A percentile compares a stretch with the other conserved stretches of the same genome.
These are phyloP conservation scores for Orthosia cruda DNA, from an alignment of 2,888 invertebrate genomes.

Conservation along the genomic window DNA sequence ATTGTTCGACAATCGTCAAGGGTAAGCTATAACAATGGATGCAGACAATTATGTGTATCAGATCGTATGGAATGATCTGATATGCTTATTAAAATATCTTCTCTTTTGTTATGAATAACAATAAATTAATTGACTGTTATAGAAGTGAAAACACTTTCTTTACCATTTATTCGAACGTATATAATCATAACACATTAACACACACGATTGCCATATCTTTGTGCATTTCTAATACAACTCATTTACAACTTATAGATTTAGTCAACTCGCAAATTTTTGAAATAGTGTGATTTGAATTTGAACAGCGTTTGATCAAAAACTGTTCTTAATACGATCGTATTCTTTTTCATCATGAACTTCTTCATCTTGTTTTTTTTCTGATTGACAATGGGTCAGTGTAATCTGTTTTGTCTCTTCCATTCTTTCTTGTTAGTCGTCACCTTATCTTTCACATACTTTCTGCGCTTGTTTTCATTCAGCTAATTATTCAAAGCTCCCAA, in stretches of 20 bases:
- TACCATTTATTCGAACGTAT: not conserved
- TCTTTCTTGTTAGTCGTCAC: no score
- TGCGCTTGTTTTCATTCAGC: no score
- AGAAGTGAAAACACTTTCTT: conserved; percentile 7
- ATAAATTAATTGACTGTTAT: not conserved
- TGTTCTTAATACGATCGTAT: no score
- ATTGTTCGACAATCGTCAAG: conserved; percentile 49
- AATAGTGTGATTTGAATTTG: not conserved
- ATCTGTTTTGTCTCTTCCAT: not conserved
- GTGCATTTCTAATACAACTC: no score
- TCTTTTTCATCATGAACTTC: not conserved
- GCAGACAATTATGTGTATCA: conserved; percentile 39
- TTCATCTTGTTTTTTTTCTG: not conserved
- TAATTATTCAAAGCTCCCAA: not conserved
- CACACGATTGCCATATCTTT: not conserved
- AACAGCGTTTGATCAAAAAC: not conserved
- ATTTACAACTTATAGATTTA: not conserved
- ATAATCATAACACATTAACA: no score
- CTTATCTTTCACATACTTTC: no score
- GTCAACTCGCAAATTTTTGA: not conserved
- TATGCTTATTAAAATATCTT: conserved; percentile 30
- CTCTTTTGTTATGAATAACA: not conserved
- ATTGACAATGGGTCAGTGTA: no score
- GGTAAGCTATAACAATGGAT: conserved; percentile 33
- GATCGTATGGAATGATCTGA: conserved; percentile 17